Evolutionary conservation across 2,113 vertebrate species (phyloP), one percentile per base, ranked within the genome.

Genomic region (Nyctereutes procyonoides): DNA sequence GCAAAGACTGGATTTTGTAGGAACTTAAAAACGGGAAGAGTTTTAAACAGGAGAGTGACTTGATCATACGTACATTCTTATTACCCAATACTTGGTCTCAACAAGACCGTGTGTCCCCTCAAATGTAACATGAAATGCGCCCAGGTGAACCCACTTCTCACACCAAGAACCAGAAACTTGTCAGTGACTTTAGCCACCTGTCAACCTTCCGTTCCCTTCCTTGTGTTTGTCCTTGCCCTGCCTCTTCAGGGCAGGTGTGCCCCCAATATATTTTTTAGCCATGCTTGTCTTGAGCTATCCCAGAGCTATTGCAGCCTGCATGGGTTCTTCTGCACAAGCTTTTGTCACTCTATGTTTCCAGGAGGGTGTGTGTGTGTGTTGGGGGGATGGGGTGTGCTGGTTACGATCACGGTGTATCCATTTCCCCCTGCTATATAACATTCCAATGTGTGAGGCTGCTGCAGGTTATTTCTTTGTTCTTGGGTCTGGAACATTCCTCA

Each of bases 181-280:
- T 67, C 17, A 0, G 1, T 0, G 3, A 22, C 81, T 26, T 11
- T 35, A 16, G 0, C 14, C 20, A 14, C 51, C 79, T 0, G 0
- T 1, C 6, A 3, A 0, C 55, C 55, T 15, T 38, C 22, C 43
- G 22, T 55, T 67, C 15, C 76, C 51, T 55, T 32, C 76, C 76
- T 51, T 53, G 48, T 19, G 17, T 1, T 8, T 16, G 0, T 8
- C 62, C 10, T 7, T 5, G 11, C 55, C 76, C 15, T 0, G 0
- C 11, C 26, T 1, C 10, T 2, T 17, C 48, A 5, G 5, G 8
- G 20, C 1, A 0, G 0, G 11, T 4, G 0, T 4, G 32, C n/a
- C 32, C 53, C 17, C 12, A 2, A 2, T 2, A 22, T 9, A 3
- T 2, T 3, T 71, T 14, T 2, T 1, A 26, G 35, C 51, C 1